Percentiles rank a stretch among this genome's conserved stretches.
phyloP scores from a whole-genome alignment of 2,113 vertebrate genomes.

The Okapia johnstoni region DNA sequence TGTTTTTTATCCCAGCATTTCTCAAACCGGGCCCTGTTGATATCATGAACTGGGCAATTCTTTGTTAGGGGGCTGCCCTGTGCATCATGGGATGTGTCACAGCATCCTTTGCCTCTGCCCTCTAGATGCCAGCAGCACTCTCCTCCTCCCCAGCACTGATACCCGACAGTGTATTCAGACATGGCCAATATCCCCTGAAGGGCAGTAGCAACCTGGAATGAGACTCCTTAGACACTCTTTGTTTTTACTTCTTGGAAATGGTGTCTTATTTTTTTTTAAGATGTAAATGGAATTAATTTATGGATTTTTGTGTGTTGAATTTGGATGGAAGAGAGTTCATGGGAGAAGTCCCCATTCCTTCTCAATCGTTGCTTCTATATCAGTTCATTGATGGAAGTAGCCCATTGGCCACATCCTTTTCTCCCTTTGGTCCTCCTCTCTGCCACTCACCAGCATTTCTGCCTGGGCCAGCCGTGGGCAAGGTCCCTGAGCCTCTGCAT shows the following conservation, averaged over 20 bases:
- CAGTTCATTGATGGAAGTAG: neutral
- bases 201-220: neutral
- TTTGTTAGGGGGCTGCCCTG: neutral
- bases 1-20: neutral
- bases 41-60: neutral
- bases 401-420: too few relatives aligned
- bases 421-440: too few relatives aligned
- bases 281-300: neutral
- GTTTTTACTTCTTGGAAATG: neutral
- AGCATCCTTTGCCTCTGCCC: neutral
- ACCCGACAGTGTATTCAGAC: neutral
- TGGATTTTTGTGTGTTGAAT: neutral
- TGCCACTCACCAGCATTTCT: neutral
- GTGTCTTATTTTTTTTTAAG: neutral
- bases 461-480: neutral
- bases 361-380: neutral
- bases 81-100: neutral
- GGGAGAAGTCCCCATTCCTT: neutral
- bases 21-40: neutral
- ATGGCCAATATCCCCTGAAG: neutral
- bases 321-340: neutral
- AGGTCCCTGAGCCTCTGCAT: neutral
- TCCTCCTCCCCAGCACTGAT: too few relatives aligned
- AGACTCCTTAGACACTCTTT: neutral
- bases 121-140: neutral